Conservation (phyloP, 2,797 vertebrate species). For the Propithecus perrieri region DNA sequence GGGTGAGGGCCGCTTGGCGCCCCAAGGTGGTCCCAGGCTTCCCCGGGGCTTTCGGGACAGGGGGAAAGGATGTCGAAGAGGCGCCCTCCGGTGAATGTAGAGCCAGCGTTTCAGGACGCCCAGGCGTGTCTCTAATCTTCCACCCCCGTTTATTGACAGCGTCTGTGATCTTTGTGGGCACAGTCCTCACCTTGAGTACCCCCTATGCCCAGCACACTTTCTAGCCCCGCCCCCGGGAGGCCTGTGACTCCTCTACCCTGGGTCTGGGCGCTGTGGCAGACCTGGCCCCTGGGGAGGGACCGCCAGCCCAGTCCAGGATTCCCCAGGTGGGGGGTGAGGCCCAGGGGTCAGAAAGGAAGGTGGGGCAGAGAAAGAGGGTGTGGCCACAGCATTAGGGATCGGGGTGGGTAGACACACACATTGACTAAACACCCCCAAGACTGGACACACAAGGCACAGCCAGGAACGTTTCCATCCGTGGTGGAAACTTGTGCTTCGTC, state of each 20-base stretch:
- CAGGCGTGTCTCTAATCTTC: background rate
- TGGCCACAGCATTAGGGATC: too few relatives aligned
- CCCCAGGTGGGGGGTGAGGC: too few relatives aligned
- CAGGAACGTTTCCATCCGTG: background rate
- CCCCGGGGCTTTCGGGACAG: too few relatives aligned
- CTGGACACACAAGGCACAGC: background rate
- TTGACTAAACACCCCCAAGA: background rate
- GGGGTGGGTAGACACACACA: background rate
- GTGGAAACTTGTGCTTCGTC: accelerated
- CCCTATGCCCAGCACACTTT: background rate
- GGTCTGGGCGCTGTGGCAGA: background rate
- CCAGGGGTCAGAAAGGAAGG: background rate
- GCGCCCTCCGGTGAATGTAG: too few relatives aligned
- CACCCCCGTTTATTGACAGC: background rate
- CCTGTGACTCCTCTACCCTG: background rate
- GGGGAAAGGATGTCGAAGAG: background rate
- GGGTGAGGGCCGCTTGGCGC: conserved; percentile 84
- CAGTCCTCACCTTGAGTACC: background rate
- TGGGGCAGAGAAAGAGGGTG: background rate
- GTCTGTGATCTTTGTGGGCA: background rate
- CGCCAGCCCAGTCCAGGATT: too few relatives aligned
- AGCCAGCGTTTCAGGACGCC: background rate
- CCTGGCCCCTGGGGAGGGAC: background rate
- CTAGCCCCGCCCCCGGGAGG: background rate
- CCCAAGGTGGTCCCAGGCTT: background rate